Conservation (phyloP, 1,140 invertebrate species). For the Drosophila rhopaloa region DNA sequence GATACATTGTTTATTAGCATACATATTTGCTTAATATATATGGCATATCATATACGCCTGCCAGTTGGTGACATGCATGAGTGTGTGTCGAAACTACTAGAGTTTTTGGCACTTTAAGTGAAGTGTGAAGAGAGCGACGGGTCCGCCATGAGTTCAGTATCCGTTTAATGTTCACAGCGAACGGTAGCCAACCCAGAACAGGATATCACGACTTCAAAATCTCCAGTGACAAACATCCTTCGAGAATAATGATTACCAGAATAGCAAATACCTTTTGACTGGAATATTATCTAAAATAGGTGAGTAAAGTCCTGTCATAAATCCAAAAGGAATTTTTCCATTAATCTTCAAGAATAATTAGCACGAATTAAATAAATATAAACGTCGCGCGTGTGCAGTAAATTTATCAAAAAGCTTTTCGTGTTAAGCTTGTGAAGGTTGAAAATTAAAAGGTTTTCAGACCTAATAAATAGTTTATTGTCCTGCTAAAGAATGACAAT, state of each 20-base stretch:
- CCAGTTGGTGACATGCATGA: conserved; percentile 60
- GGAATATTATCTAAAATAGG: conserved; percentile 42
- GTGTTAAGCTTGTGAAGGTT: neutral
- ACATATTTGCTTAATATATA: conserved; percentile 75
- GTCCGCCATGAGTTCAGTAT: conserved; percentile 59
- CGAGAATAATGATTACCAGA: conserved; percentile 63
- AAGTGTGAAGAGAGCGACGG: conserved; percentile 68
- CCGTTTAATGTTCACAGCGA: conserved; percentile 69
- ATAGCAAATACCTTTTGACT: conserved; percentile 50
- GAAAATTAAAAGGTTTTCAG: neutral
- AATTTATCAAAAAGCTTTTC: neutral
- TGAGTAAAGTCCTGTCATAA: conserved; percentile 19
- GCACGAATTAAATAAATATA: conserved; percentile 1
- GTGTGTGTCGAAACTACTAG: conserved; percentile 72
- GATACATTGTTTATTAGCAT: conserved; percentile 70
- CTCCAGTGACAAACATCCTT: neutral
- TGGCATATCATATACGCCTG: conserved; percentile 25
- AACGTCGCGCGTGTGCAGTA: conserved; percentile 1
- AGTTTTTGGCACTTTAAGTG: conserved; percentile 71
- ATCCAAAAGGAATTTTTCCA: neutral
- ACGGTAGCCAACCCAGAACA: conserved; percentile 24
- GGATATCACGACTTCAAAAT: neutral
- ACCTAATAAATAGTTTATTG: conserved; percentile 15
- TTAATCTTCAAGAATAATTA: neutral
- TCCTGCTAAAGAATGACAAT: conserved; percentile 8